Evolutionary conservation across 2,797 vertebrate species (phyloP), one percentile per base, ranked within the genome.

Genomic region (Pteropus rufus): DNA sequence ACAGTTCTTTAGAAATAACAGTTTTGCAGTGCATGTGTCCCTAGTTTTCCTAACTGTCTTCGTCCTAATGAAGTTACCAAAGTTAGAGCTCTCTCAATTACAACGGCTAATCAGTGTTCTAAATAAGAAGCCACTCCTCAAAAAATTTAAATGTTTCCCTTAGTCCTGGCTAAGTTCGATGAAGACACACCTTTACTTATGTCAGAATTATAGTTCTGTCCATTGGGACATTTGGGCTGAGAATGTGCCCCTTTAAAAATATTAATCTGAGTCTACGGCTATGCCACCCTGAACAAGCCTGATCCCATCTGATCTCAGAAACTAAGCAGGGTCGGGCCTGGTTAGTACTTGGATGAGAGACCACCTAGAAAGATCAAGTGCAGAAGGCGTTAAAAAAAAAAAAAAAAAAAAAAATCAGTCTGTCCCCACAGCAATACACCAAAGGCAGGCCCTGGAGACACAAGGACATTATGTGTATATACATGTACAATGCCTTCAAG

Each of bases 1-100:
- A 80, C 2, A 75, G 52, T 49, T 84, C 31, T 87, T 97, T 72
- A 97, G 76, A 94, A 95, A 67, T 7, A 49, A 87, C 64, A 96
- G 58, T 2, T 58, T 31, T 46, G 87, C n/a, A 86, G 56, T 2
- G 29, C 84, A 29, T n/a, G 44, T 64, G 12, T 91, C 64, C 52
- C 64, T 56, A 91, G 46, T 64, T 67, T 88, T 97, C 77, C 52
- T 64, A 24, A 24, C 41, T 84, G 39, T 4, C 65, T 44, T 83
- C 26, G 83, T 72, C 6, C 65, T 95, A 23, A 21, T 24, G 72
- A 96, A 26, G 64, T 3, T 58, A 85, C 65, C 96, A 60, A 67
- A 73, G 62, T 36, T 23, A 46, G 18, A 75, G 23, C 11, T 88
- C 15, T 94, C 31, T 96, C 44, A 60, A 52, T 36, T 4, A 84